These are phyloP conservation scores for Onthophagus taurus DNA, from an alignment of 1,140 invertebrate species.

Conservation along the genomic window DNA sequence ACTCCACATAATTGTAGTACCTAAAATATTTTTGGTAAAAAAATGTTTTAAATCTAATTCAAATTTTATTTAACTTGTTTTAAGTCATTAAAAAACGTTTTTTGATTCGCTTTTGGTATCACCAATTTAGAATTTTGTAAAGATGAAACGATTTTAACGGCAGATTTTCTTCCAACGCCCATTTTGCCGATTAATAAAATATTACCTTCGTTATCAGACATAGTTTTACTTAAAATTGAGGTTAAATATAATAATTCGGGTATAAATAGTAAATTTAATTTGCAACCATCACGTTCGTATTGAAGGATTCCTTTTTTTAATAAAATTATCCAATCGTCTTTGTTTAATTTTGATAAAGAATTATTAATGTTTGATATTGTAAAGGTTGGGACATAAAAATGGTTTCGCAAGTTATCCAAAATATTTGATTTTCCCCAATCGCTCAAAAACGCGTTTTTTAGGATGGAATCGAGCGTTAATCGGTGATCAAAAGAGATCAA, in stretches of 20 bases:
- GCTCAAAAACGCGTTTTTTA: conserved; percentile 42
- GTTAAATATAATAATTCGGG: conserved; percentile 55
- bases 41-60: background rate
- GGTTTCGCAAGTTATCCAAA: conserved; percentile 16
- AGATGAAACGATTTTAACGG: conserved; percentile 60
- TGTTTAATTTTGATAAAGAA: conserved; percentile 25
- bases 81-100: conserved; percentile 41
- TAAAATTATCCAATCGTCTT: conserved; percentile 48
- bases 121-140: conserved; percentile 62
- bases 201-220: conserved; percentile 53
- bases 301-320: conserved; percentile 58
- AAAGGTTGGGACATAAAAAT: conserved; percentile 25
- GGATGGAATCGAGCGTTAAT: conserved; percentile 55
- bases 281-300: conserved; percentile 48
- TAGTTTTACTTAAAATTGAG: conserved; percentile 51
- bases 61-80: conserved; percentile 33
- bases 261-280: conserved; percentile 49
- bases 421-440: conserved; percentile 42
- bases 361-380: conserved; percentile 9
- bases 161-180: conserved; percentile 69
- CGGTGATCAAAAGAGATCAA: conserved; percentile 59
- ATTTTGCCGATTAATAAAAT: conserved; percentile 64
- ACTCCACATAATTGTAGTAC: conserved; percentile 72
- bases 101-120: conserved; percentile 19
- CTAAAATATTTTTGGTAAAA: conserved; percentile 18